Evolutionary conservation across 2,888 invertebrate genomes (phyloP).

Genomic region (Acanthosoma haemorrhoidale): DNA sequence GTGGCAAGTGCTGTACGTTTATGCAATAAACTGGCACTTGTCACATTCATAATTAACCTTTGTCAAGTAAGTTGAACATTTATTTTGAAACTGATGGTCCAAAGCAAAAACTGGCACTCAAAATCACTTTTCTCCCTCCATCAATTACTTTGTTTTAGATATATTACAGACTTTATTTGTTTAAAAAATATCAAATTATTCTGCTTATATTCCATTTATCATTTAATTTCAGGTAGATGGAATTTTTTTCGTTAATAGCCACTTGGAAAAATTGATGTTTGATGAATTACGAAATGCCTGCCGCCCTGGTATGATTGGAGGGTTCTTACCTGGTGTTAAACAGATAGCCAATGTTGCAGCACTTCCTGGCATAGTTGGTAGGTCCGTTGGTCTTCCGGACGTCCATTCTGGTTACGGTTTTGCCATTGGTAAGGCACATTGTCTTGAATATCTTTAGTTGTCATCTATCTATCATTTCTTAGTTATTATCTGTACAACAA

Average conservation of each 20-base stretch:
- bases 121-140: not conserved
- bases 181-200: too few species aligned
- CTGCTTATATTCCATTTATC: too few species aligned
- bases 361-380: slow-evolving; percentile 91
- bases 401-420: slow-evolving; percentile 99
- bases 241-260: slow-evolving; percentile 88
- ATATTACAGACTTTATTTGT: too few species aligned
- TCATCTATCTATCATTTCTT: too few species aligned
- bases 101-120: too few species aligned
- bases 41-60: too few species aligned
- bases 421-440: slow-evolving; percentile 71
- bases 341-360: slow-evolving; percentile 99
- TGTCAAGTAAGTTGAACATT: too few species aligned
- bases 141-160: not conserved
- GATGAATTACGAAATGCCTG: slow-evolving; percentile 91
- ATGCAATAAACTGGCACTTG: too few species aligned
- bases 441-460: too few species aligned
- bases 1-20: too few species aligned
- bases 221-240: slow-evolving; percentile 72
- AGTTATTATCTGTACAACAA: too few species aligned
- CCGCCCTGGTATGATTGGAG: slow-evolving; percentile 83
- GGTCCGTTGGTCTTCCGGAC: slow-evolving; percentile 91
- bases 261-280: slow-evolving; percentile 91
- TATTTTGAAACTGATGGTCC: too few species aligned
- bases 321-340: slow-evolving; percentile 96